Base-by-base conservation (phyloP, 1,140 invertebrate species). In the Oedothorax gibbosus region DNA sequence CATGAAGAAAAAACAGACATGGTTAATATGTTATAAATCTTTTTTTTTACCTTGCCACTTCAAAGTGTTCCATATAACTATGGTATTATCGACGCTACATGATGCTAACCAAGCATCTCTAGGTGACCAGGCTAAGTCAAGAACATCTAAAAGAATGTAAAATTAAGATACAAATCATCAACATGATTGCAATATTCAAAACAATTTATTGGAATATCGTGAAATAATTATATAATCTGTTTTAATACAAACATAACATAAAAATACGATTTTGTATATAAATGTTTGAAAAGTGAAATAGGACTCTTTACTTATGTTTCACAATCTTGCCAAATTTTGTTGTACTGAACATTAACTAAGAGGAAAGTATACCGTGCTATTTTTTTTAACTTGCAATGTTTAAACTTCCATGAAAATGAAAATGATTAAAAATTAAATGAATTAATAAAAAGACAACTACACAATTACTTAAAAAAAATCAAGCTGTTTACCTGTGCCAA, bases 91-190 rank as follows among this genome's bases (percentile, higher is more conserved):
- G 0, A 99, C 95, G 88, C 97, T 98, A 88, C 96, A 97, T 53
- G 97, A 97, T 3, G 98, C 98, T 64, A 99, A 89, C 93, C 95
- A 99, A 57, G 93, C 92, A 90, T 98, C 98, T 87, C 95, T 93
- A 0, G 96, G 96, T 3, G 97, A 98, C 98, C 98, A 99, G 0
- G 96, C 95, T 50, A 99, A 91, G 89, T 99, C 97, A 20, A 99
- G 90, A 11, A 99, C 94, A 92, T 99, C 97, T 87, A 56, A 77
- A 71, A 66, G 18, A 65, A 65, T 14, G 14, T 6, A 18, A 8
- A 71, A 18, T 21, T 51, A 18, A 53, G 6, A 51, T 15, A 11
- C 11, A 9, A 71, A n/a, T 68, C 12, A 50, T 5, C 35, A 51
- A 69, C 14, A 12, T 14, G 7, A n/a, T n/a, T n/a, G n/a, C n/a